Conservation (phyloP, 2,113 vertebrate species). For the Pollachius pollachius region DNA sequence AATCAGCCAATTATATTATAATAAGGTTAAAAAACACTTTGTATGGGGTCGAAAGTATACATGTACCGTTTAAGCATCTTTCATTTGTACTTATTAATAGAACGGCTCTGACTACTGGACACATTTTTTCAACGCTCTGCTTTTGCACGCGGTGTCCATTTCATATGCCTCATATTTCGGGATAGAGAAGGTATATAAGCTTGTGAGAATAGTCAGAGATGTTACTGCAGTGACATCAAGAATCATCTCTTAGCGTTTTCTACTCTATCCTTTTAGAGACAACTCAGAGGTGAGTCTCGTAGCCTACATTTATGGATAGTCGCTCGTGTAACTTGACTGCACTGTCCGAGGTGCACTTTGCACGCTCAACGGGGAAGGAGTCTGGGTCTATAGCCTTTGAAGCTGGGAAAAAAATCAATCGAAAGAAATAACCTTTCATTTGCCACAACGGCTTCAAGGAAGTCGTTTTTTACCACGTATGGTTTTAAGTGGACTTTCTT, state of each 20-base stretch:
- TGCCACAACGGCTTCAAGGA: constrained; percentile 50
- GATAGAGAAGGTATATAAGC: constrained; percentile 72
- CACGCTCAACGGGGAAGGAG: constrained; percentile 15
- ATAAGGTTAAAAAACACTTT: constrained; percentile 75
- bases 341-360: background rate
- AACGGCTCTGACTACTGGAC: constrained; percentile 77
- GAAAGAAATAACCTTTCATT: constrained; percentile 29
- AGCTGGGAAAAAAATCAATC: constrained; percentile 1
- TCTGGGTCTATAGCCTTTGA: constrained; percentile 11
- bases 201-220: constrained; percentile 11
- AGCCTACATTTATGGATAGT: constrained; percentile 25
- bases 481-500: constrained; percentile 52
- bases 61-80: constrained; percentile 79
- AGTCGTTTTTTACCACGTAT: constrained; percentile 38
- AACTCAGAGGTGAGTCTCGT: constrained; percentile 72
- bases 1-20: constrained; percentile 76
- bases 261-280: constrained; percentile 54
- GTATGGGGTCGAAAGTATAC: constrained; percentile 45
- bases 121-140: constrained; percentile 70
- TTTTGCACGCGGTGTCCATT: constrained; percentile 73
- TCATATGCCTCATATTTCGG: constrained; percentile 77
- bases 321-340: background rate
- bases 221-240: constrained; percentile 70
- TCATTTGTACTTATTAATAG: constrained; percentile 82
- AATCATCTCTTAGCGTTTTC: constrained; percentile 68